Evolutionary conservation across 2,113 vertebrate species (phyloP), one percentile per base, ranked within the genome.

Genomic region (Terrapene triunguis): DNA sequence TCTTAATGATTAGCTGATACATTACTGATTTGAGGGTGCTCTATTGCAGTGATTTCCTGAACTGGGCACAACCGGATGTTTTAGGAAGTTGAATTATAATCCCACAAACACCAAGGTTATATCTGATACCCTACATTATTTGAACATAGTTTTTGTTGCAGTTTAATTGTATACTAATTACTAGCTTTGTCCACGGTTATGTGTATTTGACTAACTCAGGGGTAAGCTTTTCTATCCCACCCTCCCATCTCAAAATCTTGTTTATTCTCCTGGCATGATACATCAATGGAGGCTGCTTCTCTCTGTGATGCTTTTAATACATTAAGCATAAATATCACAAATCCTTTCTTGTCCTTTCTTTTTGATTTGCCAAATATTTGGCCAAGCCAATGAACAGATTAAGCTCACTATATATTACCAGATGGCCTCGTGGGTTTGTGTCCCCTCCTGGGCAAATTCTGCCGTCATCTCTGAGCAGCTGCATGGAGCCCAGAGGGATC

Each of bases 381-480:
- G 91, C 92, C 84, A 89, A 95, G 92, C 89, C 96, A 93, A 83
- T 93, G 89, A 96, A 95, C 94, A 95, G 62, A 91, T 95, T 89
- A 96, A 95, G 82, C 65, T 92, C 92, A 72, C 85, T 90, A 51
- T 79, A 79, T 79, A 88, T 93, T 74, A 88, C 82, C 92, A 97
- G 97, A 97, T 96, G 92, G 95, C 91, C 92, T 88, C 82, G 89
- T 83, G 88, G 80, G 74, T 93, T 78, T 79, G 84, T 82, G 88
- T 83, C 86, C 89, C 97, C 82, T 95, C 80, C 81, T 94, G 89
- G 91, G 95, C 85, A 94, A 87, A 48, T 69, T 79, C 91, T 48
- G 83, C 95, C 96, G 95, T 97, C 96, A 96, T 96, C 86, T 92
- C 89, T 47, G 89, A 98, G 95, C 95, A 96, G 96, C 94, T 97